These are phyloP conservation scores for Menidia beryllina DNA, from an alignment of 2,113 vertebrate species.

Conservation along the genomic window DNA sequence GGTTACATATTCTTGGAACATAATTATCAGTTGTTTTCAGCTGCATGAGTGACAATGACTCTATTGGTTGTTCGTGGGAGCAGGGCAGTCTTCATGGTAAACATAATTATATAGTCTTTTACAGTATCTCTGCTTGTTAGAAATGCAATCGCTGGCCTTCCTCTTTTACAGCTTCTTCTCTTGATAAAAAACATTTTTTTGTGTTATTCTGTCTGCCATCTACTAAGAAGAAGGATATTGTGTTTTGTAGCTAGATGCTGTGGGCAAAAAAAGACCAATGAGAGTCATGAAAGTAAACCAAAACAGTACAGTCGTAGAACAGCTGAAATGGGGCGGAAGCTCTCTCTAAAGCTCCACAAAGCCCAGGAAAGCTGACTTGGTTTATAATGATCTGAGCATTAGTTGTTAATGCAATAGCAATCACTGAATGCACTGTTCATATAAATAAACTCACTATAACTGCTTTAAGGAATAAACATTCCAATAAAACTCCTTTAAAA, in stretches of 20 bases:
- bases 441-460: conserved; percentile 13
- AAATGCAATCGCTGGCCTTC: too few relatives aligned
- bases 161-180: too few relatives aligned
- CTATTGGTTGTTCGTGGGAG: too few relatives aligned
- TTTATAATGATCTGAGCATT: conserved; percentile 3
- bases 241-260: neutral
- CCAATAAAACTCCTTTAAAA: conserved; percentile 2
- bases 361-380: neutral
- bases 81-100: too few relatives aligned
- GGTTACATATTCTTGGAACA: too few relatives aligned
- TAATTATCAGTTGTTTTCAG: too few relatives aligned
- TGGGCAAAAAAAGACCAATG: conserved; percentile 2
- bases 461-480: conserved; percentile 8
- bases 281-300: neutral
- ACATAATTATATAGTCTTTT: too few relatives aligned
- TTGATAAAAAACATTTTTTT: too few relatives aligned
- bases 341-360: neutral
- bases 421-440: conserved; percentile 20
- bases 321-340: neutral
- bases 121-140: too few relatives aligned
- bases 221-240: too few relatives aligned
- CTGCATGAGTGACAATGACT: too few relatives aligned
- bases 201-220: too few relatives aligned
- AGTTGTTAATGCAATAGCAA: neutral
- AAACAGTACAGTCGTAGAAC: neutral